Conservation (phyloP, 2,888 invertebrate species). For the Agriotes lineatus region DNA sequence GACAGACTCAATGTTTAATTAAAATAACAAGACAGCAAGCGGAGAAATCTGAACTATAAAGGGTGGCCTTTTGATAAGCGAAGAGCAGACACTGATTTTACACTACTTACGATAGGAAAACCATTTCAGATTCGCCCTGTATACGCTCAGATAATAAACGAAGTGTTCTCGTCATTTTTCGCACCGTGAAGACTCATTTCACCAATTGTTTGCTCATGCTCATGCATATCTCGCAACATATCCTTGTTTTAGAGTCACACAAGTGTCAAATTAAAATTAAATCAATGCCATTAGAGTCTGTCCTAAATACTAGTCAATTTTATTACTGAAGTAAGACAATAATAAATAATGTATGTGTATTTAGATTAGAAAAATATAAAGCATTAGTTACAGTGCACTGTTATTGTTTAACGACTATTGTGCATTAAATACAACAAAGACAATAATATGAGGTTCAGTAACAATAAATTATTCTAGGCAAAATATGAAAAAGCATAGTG, state of each 20-base stretch:
- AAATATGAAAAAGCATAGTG: not conserved
- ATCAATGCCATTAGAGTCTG: slow-evolving; percentile 48
- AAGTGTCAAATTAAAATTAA: slow-evolving; percentile 20
- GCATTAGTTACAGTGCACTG: slow-evolving; percentile 26
- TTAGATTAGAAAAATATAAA: slow-evolving; percentile 30
- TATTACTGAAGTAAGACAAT: slow-evolving; percentile 47
- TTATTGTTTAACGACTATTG: slow-evolving; percentile 9
- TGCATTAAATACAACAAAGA: slow-evolving; percentile 22
- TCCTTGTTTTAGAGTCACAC: slow-evolving; percentile 19
- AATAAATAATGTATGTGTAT: slow-evolving; percentile 38
- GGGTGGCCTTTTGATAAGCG: not conserved
- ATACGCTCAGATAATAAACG: too few relatives aligned
- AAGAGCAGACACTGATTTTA: too few relatives aligned
- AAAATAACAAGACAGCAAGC: not conserved
- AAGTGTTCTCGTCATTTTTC: too few relatives aligned
- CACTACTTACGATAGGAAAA: too few relatives aligned
- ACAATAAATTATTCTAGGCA: slow-evolving; percentile 3
- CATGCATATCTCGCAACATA: slow-evolving; percentile 28
- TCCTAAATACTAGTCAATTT: slow-evolving; percentile 50
- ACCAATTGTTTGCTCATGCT: not conserved
- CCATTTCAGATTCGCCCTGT: too few relatives aligned
- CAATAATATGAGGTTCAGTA: slow-evolving; percentile 19
- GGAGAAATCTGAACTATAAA: not conserved
- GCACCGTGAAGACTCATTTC: not conserved
- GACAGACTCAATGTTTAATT: slow-evolving; percentile 32